Percentiles rank a stretch among this genome's conserved stretches.
Conservation (phyloP, 1,140 invertebrate genomes). For the Drosophila pallidifrons region DNA sequence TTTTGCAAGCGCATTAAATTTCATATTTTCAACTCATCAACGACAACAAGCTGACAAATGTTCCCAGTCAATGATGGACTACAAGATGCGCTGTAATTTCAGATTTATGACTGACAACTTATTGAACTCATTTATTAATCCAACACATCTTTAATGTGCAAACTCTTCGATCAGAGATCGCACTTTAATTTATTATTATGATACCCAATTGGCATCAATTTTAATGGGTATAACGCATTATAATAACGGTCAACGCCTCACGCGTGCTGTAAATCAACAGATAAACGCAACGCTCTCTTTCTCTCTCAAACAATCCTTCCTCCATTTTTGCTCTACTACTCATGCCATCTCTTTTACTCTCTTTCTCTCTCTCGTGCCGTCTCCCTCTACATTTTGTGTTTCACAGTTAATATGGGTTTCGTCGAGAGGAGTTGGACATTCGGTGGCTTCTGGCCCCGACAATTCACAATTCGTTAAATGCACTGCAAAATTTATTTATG, state of each 20-base stretch:
- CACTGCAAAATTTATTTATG: constrained; percentile 81
- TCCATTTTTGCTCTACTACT: neutral
- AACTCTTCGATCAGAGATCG: too few species aligned
- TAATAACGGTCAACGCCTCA: constrained; percentile 56
- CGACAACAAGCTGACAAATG: constrained; percentile 7
- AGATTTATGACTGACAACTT: too few species aligned
- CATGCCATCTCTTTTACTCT: neutral
- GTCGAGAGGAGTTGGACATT: constrained; percentile 23
- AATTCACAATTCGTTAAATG: constrained; percentile 79
- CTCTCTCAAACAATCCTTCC: neutral
- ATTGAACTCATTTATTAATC: too few species aligned
- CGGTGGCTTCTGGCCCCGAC: constrained; percentile 30
- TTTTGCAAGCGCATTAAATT: constrained; percentile 79
- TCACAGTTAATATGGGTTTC: constrained; percentile 14
- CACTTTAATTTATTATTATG: too few species aligned
- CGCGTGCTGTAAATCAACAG: constrained; percentile 76
- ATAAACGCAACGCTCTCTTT: constrained; percentile 51
- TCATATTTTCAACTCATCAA: constrained; percentile 75
- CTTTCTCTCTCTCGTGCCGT: neutral
- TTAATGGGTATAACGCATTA: constrained; percentile 1
- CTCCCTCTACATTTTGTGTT: neutral
- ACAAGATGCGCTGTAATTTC: neutral
- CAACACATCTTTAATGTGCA: too few species aligned
- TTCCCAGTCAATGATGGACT: neutral
- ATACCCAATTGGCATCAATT: neutral